These are phyloP conservation scores for Otis tarda DNA, from an alignment of 2,113 vertebrate genomes.

Conservation along the genomic window DNA sequence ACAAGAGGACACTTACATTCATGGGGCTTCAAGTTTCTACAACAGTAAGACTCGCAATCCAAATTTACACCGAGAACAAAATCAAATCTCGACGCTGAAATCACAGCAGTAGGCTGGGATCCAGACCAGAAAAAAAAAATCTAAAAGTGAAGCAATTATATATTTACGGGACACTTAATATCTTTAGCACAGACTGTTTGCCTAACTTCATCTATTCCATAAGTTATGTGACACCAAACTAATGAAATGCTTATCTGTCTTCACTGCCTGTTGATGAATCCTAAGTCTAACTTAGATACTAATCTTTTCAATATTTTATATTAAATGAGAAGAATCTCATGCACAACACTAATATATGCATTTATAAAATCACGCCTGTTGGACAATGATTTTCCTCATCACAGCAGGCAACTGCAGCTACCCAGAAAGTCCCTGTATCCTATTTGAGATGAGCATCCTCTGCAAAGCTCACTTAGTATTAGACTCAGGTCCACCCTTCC, in stretches of 20 bases:
- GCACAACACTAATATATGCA: neutral
- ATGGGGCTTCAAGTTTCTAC: neutral
- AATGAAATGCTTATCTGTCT: neutral
- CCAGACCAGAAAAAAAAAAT: neutral
- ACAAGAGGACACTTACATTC: neutral
- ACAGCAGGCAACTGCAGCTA: neutral
- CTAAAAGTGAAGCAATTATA: neutral
- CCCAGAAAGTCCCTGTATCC: neutral
- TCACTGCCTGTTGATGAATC: neutral
- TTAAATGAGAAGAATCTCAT: neutral
- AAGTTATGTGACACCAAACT: neutral
- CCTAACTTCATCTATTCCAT: neutral
- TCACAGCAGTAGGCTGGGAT: neutral
- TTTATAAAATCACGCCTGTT: neutral
- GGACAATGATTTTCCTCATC: neutral
- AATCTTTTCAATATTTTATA: neutral
- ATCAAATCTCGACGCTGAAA: neutral
- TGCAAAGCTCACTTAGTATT: neutral
- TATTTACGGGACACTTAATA: neutral
- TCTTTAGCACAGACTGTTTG: neutral
- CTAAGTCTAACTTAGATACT: neutral
- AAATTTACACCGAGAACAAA: neutral
- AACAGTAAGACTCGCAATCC: neutral
- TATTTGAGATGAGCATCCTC: neutral
- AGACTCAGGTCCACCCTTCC: neutral